phyloP scores from a whole-genome alignment of 64 coral and sea anemone species.

The Orbicella faveolata region DNA sequence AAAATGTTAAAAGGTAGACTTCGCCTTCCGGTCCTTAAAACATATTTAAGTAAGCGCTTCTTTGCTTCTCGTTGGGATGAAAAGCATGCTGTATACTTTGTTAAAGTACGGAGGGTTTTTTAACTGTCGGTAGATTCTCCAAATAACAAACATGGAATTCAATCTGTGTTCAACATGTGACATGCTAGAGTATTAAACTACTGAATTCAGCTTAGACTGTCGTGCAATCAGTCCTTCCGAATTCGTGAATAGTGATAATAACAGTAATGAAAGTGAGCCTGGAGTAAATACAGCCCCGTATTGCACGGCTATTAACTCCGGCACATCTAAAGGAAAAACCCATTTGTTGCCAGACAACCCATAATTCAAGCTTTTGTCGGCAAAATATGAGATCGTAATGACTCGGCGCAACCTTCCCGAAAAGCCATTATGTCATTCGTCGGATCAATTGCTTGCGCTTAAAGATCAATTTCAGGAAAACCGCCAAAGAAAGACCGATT shows the following conservation, averaged over 20 bases:
- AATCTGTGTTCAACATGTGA: too few relatives aligned
- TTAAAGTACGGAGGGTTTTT: too few relatives aligned
- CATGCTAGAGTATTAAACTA: too few relatives aligned
- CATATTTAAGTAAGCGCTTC: too few relatives aligned
- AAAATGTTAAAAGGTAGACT: too few relatives aligned
- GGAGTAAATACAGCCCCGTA: neutral
- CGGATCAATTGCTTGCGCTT: conserved; percentile 13
- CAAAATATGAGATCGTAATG: neutral
- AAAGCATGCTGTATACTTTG: too few relatives aligned
- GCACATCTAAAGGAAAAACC: neutral
- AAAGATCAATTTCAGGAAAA: neutral
- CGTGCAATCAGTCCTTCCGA: neutral
- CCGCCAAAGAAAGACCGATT: conserved; percentile 32
- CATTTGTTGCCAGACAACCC: neutral
- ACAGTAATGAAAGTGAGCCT: neutral
- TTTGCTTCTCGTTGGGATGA: too few relatives aligned
- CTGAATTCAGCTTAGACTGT: neutral
- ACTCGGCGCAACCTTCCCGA: neutral
- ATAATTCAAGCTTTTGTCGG: conserved; percentile 32
- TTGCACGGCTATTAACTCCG: conserved; percentile 12
- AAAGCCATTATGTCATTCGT: neutral
- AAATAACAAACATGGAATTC: too few relatives aligned
- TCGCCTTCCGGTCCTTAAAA: too few relatives aligned
- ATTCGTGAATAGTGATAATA: neutral
- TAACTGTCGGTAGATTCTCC: too few relatives aligned